phyloP scores from a whole-genome alignment of 53 echinoderm and acorn worm species.

The Hippasteria phrygiana region DNA sequence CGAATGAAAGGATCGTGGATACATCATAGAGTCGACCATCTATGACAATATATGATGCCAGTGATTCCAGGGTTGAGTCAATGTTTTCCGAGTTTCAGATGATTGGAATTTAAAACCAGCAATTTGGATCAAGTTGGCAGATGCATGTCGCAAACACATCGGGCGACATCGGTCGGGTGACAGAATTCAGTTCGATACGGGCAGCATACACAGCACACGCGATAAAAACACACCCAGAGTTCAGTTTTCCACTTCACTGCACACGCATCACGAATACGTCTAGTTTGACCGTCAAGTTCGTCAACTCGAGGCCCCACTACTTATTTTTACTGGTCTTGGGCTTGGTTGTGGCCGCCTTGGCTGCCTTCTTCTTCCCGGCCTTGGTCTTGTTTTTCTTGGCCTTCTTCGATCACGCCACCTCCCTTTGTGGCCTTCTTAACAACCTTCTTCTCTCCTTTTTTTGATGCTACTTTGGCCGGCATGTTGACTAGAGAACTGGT shows the following conservation, averaged over 20 bases:
- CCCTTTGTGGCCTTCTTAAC: neutral
- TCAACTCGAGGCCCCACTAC: neutral
- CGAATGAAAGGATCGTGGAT: too few species aligned
- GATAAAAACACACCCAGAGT: neutral
- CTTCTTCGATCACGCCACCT: slow-evolving; percentile 36
- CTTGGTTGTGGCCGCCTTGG: slow-evolving; percentile 1
- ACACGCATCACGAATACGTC: neutral
- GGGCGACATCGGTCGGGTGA: neutral
- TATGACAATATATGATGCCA: neutral
- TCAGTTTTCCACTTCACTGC: neutral
- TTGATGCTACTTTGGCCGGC: neutral
- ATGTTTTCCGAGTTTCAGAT: neutral
- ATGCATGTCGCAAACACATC: neutral
- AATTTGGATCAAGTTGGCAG: too few species aligned
- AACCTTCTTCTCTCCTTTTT: neutral
- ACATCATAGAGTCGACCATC: neutral
- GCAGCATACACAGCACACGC: neutral
- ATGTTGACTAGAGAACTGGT: neutral
- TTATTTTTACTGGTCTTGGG: neutral
- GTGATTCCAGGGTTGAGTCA: neutral
- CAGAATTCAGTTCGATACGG: neutral
- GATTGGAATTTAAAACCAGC: too few species aligned
- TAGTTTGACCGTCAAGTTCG: neutral
- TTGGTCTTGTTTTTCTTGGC: slow-evolving; percentile 2
- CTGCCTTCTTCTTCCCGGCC: slow-evolving; percentile 28